phyloP scores from a whole-genome alignment of 1,140 invertebrate species.

The Battus philenor region DNA sequence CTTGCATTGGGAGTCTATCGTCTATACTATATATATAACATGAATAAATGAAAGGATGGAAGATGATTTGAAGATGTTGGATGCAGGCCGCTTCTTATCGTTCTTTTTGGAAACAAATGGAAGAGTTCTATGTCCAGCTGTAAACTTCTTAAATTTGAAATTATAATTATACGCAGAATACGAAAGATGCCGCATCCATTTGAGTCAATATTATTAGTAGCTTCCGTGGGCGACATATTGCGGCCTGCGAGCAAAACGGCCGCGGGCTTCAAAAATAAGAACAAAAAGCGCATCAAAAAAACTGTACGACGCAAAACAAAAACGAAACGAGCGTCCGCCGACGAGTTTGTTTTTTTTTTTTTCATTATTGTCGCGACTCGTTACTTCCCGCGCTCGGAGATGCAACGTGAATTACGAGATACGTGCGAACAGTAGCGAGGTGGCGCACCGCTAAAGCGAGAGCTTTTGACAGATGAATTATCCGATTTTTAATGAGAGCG shows the following conservation, averaged over 20 bases:
- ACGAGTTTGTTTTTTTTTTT: constrained; percentile 24
- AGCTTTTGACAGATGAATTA: neutral
- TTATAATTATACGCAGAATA: constrained; percentile 17
- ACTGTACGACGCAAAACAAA: constrained; percentile 24
- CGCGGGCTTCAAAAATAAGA: constrained; percentile 25
- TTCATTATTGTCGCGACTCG: constrained; percentile 48
- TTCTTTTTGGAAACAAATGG: no score
- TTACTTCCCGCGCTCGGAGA: constrained; percentile 41
- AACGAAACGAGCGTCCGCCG: constrained; percentile 35
- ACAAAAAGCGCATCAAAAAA: constrained; percentile 21
- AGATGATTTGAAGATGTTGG: no score
- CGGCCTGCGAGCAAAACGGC: constrained; percentile 42
- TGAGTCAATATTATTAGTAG: constrained; percentile 25
- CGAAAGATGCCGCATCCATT: constrained; percentile 41
- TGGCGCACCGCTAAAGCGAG: constrained; percentile 4
- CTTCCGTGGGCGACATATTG: constrained; percentile 40
- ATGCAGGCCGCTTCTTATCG: no score
- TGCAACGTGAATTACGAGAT: constrained; percentile 44
- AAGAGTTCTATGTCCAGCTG: no score
- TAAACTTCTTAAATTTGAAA: no score
- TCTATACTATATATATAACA: no score
- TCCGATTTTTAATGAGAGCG: no score
- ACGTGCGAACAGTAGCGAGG: constrained; percentile 12
- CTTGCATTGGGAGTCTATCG: no score
- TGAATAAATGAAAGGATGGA: no score